Percentiles rank a stretch among this genome's conserved stretches.
Evolutionary conservation across 2,797 vertebrate species (phyloP).

Genomic region (Eospalax fontanierii): DNA sequence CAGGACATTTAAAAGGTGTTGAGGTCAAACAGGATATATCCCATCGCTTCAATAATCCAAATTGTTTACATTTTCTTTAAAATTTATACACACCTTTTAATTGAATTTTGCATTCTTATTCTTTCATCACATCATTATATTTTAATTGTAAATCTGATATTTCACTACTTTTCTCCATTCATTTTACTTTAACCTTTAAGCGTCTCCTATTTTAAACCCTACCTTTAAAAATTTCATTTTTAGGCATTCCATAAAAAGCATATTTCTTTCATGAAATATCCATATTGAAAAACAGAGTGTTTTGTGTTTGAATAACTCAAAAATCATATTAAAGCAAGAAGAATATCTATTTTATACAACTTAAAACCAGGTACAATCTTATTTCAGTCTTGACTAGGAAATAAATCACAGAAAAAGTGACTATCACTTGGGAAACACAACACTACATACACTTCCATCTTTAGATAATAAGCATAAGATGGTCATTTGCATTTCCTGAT

Average conservation of each 20-base stretch:
- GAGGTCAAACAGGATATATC: no score
- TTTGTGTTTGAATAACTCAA: background rate
- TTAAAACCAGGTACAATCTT: background rate
- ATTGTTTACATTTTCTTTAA: background rate
- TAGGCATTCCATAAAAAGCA: background rate
- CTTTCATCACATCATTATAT: no score
- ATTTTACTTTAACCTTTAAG: background rate
- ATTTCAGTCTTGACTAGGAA: background rate
- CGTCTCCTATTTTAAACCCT: background rate
- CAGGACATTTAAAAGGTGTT: rapidly evolving
- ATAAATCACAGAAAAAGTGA: background rate
- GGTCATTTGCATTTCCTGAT: background rate
- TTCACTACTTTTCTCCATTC: background rate
- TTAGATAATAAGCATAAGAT: background rate
- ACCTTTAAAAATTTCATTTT: background rate
- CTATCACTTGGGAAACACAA: background rate
- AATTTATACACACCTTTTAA: background rate
- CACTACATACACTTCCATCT: background rate
- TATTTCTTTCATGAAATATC: background rate
- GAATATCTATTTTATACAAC: background rate
- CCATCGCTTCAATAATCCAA: background rate
- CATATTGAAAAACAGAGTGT: background rate
- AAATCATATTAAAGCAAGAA: background rate
- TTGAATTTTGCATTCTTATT: background rate
- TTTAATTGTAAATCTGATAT: background rate